Evolutionary conservation across 2,797 vertebrate genomes (phyloP).

Genomic region (Prionace glauca): DNA sequence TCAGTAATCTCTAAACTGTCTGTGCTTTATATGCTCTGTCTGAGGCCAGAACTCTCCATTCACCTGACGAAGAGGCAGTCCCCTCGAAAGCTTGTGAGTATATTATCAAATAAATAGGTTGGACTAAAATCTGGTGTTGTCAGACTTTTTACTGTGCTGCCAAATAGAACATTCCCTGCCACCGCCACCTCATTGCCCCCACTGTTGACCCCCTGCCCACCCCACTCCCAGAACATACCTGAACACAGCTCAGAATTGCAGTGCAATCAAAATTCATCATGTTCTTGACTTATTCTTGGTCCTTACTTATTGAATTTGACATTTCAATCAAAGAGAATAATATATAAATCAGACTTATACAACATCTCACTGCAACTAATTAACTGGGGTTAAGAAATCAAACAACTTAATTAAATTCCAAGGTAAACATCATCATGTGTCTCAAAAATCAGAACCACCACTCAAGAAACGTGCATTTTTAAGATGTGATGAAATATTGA

Average conservation of each 20-base stretch:
- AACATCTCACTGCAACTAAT: background rate
- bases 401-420: background rate
- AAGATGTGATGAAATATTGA: background rate
- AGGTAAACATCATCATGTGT: background rate
- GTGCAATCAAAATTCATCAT: background rate
- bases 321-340: constrained; percentile 2
- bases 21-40: too few species aligned
- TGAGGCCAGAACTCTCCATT: too few species aligned
- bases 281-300: background rate
- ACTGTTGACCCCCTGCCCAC: background rate
- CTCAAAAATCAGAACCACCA: background rate
- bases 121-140: too few species aligned
- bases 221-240: background rate
- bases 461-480: background rate
- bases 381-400: background rate
- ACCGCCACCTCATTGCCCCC: too few species aligned
- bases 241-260: background rate
- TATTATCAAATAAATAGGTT: too few species aligned
- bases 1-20: too few species aligned
- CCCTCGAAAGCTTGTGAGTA: too few species aligned
- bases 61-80: too few species aligned
- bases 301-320: background rate
- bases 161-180: background rate
- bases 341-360: background rate
- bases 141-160: too few species aligned